phyloP scores from a whole-genome alignment of 2,888 invertebrate genomes.

The Eudasyphora cyanicolor region DNA sequence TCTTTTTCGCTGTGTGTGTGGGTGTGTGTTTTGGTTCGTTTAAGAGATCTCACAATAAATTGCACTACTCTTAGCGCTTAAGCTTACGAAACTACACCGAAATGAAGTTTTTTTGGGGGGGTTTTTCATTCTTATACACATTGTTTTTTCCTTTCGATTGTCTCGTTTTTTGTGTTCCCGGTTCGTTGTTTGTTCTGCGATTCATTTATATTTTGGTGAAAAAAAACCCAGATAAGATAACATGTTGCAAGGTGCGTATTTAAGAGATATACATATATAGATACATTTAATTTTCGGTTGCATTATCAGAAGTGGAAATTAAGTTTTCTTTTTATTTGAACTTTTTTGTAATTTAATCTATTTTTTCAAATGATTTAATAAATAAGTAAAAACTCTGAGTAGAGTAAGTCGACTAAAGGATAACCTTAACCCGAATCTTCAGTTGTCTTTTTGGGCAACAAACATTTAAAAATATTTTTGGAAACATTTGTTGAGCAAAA shows the following conservation, averaged over 20 bases:
- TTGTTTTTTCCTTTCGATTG: not conserved
- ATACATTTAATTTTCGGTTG: not conserved
- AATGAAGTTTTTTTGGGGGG: constrained; percentile 39
- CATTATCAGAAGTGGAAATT: too few relatives aligned
- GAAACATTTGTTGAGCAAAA: too few relatives aligned
- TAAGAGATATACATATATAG: constrained; percentile 27
- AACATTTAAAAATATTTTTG: too few relatives aligned
- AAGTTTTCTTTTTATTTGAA: too few relatives aligned
- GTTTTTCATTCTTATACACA: too few relatives aligned
- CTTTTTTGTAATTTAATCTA: too few relatives aligned
- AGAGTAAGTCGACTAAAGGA: too few relatives aligned
- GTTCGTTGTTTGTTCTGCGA: constrained; percentile 32
- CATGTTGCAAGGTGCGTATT: constrained; percentile 36
- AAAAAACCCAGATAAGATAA: constrained; percentile 29
- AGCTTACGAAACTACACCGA: constrained; percentile 40
- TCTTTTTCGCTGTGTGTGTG: not conserved
- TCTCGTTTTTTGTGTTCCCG: not conserved
- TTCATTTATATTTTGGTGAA: constrained; percentile 8
- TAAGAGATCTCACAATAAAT: constrained; percentile 65
- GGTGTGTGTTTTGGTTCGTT: constrained; percentile 41
- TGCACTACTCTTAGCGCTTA: constrained; percentile 52
- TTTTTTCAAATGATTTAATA: too few relatives aligned
- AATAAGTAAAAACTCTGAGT: too few relatives aligned
- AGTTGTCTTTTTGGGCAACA: too few relatives aligned
- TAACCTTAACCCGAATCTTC: too few relatives aligned